Base-by-base conservation (phyloP, 2,797 vertebrate genomes). In the Australoheros facetus region DNA sequence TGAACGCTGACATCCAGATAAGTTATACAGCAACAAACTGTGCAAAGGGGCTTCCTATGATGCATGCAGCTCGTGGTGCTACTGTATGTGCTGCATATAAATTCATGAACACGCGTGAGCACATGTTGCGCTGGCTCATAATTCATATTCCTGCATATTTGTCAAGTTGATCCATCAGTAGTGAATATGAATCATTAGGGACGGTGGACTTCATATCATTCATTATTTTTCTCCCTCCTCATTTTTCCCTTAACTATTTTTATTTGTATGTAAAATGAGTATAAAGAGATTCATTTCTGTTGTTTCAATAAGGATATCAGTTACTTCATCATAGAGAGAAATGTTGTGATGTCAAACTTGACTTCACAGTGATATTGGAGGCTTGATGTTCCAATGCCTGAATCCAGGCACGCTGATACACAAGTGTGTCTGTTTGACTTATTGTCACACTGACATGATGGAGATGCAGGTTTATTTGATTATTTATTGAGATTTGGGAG, bases 1-100 rank as follows among this genome's bases (percentile, higher is more conserved):
- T 95, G 93, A 92, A 85, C 88, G 60, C 73, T 74, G 73, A 72
- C 81, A 80, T 69, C 64, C 42, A 69, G 21, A n/a, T 13, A 69
- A 7, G 42, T 69, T 51, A 51, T 30, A 69, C 64, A 51, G 64
- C 19, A 51, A 51, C 64, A 13, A 23, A 17, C 64, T 51, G 42
- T 51, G 64, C 42, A 69, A 51, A 69, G 64, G 16, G 16, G 26
- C 42, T 30, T 51, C 26, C 42, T 69, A 0, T 30, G 42, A 69
- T 51, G 23, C 42, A 51, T 51, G 64, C 45, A 17, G 45, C 45
- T 48, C 42, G 26, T 17, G 7, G 62, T 14, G 1, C 5, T 1
- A 3, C 62, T 13, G 64, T n/a, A 30, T 51, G 1, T 69, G 26
- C 64, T 30, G 42, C 64, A n/a, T 30, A 17, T 16, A 3, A 48